These are phyloP conservation scores for Dasysyrphus albostriatus DNA, from an alignment of 2,888 invertebrate genomes.

Conservation along the genomic window DNA sequence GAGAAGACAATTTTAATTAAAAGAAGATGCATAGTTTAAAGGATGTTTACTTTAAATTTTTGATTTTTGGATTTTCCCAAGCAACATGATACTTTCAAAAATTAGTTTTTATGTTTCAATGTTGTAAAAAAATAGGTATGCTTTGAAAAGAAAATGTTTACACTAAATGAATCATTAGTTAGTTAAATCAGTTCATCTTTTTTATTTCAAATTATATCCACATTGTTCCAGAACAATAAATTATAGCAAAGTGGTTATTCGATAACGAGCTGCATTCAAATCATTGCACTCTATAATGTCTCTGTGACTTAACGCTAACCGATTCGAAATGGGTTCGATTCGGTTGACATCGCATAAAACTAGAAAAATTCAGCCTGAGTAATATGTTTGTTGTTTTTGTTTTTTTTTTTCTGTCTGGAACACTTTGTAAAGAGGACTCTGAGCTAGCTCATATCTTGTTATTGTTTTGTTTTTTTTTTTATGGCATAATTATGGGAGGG, in stretches of 20 bases:
- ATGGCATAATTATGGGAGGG: background rate
- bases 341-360: constrained; percentile 28
- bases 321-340: background rate
- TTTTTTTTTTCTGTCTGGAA: background rate
- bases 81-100: too few species aligned
- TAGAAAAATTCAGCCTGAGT: constrained; percentile 24
- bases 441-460: background rate
- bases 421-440: constrained; percentile 26
- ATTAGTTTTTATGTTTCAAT: too few species aligned
- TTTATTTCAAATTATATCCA: background rate
- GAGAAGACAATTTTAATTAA: too few species aligned
- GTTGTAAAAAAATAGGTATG: too few species aligned
- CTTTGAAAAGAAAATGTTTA: too few species aligned
- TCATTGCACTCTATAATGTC: background rate
- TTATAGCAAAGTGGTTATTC: background rate
- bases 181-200: too few species aligned
- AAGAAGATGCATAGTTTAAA: too few species aligned
- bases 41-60: too few species aligned
- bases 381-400: background rate
- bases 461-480: background rate
- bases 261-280: background rate
- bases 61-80: too few species aligned
- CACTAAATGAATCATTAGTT: too few species aligned
- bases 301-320: background rate
- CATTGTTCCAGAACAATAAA: background rate